Evolutionary conservation across 2,113 vertebrate species (phyloP).

Genomic region (Corythornis madagascariensis): DNA sequence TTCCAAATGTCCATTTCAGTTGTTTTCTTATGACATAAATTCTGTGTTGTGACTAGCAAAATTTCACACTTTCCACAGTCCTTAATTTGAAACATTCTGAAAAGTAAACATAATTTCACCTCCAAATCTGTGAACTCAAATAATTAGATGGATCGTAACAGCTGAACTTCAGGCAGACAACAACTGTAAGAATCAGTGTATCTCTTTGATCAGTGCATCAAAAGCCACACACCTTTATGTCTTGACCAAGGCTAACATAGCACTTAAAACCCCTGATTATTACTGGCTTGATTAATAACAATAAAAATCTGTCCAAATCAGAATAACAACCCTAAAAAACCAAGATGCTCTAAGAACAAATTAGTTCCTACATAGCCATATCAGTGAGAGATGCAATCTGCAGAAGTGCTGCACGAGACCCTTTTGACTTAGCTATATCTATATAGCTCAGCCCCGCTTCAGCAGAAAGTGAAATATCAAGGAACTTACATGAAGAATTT

Average conservation of each 20-base stretch:
- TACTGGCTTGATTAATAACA: background rate
- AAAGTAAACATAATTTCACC: background rate
- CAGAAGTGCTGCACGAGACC: background rate
- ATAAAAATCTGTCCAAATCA: background rate
- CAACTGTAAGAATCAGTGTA: background rate
- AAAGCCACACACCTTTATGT: background rate
- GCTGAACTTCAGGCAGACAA: background rate
- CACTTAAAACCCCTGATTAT: background rate
- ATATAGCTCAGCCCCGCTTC: background rate
- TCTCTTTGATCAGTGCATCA: background rate
- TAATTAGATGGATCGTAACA: background rate
- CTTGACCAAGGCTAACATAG: background rate
- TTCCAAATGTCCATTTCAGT: background rate
- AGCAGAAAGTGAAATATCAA: background rate
- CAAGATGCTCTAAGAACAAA: background rate
- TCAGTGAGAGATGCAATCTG: background rate
- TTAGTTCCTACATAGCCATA: background rate
- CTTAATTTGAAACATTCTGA: background rate
- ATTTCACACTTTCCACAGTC: background rate
- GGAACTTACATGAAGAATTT: background rate
- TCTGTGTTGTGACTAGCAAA: background rate
- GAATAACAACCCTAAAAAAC: background rate
- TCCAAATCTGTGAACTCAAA: background rate
- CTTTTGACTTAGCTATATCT: background rate
- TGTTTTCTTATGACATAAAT: background rate